A percentile compares a stretch with the other conserved stretches of the same genome.
Evolutionary conservation across 1,140 invertebrate genomes (phyloP).

Genomic region (Trichonephila clavata): DNA sequence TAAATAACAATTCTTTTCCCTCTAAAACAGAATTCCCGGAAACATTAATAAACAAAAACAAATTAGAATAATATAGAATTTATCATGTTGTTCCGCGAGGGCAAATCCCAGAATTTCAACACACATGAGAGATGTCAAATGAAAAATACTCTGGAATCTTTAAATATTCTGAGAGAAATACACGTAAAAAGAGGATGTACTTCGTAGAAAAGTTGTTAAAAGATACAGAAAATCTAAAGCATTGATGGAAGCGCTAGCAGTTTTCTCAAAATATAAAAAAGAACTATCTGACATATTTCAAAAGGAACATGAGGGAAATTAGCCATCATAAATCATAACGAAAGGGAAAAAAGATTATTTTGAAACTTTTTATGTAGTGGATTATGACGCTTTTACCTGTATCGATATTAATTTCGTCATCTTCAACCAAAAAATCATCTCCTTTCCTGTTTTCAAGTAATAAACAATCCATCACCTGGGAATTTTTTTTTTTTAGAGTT

Average conservation of each 20-base stretch:
- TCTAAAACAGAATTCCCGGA: too few relatives aligned
- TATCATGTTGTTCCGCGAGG: too few relatives aligned
- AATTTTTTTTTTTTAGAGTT: not conserved
- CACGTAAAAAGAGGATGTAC: not conserved
- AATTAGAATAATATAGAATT: too few relatives aligned
- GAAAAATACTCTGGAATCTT: too few relatives aligned
- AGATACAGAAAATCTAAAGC: not conserved
- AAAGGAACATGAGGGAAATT: conserved; percentile 19
- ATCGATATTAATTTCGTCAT: conserved; percentile 30
- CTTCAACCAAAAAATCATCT: not conserved
- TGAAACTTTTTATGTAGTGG: conserved; percentile 3
- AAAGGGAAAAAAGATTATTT: not conserved
- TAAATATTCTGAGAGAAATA: not conserved
- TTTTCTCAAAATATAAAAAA: not conserved
- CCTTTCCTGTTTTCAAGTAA: not conserved
- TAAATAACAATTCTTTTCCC: too few relatives aligned
- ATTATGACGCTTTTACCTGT: conserved; percentile 13
- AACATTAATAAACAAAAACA: too few relatives aligned
- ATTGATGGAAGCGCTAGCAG: not conserved
- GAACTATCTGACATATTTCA: not conserved
- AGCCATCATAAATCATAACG: conserved; percentile 36
- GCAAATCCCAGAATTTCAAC: too few relatives aligned
- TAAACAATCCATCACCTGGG: not conserved
- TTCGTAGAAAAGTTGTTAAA: not conserved
- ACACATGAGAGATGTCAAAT: too few relatives aligned